Percentiles rank a stretch among this genome's conserved stretches.
These are phyloP conservation scores for Carassius gibelio DNA, from an alignment of 2,113 vertebrate genomes.

Conservation along the genomic window DNA sequence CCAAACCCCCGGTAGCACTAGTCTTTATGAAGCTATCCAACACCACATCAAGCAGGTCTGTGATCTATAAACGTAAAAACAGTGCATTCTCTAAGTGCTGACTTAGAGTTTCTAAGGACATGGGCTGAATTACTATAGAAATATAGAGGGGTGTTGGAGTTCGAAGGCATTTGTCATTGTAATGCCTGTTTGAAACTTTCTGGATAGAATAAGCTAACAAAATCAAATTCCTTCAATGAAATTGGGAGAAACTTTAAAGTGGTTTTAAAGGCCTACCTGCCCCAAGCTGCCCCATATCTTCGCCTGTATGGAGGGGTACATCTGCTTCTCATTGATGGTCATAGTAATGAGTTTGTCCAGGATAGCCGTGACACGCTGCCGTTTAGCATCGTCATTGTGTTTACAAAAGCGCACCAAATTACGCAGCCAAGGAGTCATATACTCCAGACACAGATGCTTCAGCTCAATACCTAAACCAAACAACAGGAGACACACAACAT, in stretches of 20 bases:
- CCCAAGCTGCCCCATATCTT: conserved; percentile 99
- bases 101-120: not conserved
- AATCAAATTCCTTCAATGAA: not conserved
- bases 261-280: conserved; percentile 78
- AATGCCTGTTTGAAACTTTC: not conserved
- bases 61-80: conserved; percentile 80
- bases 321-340: conserved; percentile 99
- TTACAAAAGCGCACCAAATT: conserved; percentile 98
- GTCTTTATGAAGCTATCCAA: conserved; percentile 99
- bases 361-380: conserved; percentile 95
- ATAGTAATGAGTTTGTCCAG: conserved; percentile 98
- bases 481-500: not conserved
- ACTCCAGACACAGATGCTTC: conserved; percentile 97
- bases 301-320: conserved; percentile 98
- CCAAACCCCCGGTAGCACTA: conserved; percentile 93
- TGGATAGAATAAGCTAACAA: not conserved
- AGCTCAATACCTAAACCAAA: conserved; percentile 88
- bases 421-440: conserved; percentile 98
- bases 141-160: not conserved
- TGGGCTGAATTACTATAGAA: not conserved
- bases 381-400: conserved; percentile 95
- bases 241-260: not conserved
- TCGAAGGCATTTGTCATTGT: not conserved
- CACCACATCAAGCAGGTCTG: conserved; percentile 95
- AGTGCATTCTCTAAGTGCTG: not conserved